Evolutionary conservation across 2,113 vertebrate species (phyloP), one percentile per base, ranked within the genome.

Genomic region (Orthonyx spaldingii): DNA sequence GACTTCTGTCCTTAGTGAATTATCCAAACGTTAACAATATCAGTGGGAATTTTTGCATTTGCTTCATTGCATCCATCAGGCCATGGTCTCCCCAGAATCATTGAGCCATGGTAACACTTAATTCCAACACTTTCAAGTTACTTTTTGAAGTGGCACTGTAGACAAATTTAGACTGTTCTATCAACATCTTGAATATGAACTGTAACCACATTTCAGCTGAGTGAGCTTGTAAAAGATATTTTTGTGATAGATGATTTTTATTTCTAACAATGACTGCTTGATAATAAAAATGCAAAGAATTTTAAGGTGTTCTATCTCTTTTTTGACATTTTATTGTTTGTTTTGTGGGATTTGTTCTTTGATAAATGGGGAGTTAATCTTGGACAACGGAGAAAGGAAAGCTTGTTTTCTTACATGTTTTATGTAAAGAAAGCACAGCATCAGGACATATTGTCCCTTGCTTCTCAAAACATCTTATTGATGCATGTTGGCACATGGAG

Each of bases 391-490:
- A 60, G 49, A 88, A 88, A 66, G 8, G 26, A 63, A 49, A 7
- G 6, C 16, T 74, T 84, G 18, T 49, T 84, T 78, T 66, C 35
- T 42, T 63, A 20, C 10, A 46, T 14, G 11, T 23, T 77, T 23
- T 39, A 24, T 0, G 0, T 35, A 63, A 39, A 75, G 26, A 49
- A 70, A 86, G 10, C 13, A 55, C 60, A 64, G 4, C 0, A 6
- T 10, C 8, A 9, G 30, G n/a, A 30, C 6, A 8, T 50, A 33
- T 15, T 60, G 44, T n/a, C 20, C 22, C 21, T 71, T 64, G 9
- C 10, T 71, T 84, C 30, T 82, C 27, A 53, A 49, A 93, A 44
- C 23, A 9, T 66, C 17, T 77, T 42, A 20, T 15, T 66, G 21
- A 28, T 57, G 10, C 23, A 9, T 16, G 19, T 13, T 84, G 55